Percentiles rank a stretch among this genome's conserved stretches.
phyloP scores from a whole-genome alignment of 2,113 vertebrate genomes.

The Orcinus orca region DNA sequence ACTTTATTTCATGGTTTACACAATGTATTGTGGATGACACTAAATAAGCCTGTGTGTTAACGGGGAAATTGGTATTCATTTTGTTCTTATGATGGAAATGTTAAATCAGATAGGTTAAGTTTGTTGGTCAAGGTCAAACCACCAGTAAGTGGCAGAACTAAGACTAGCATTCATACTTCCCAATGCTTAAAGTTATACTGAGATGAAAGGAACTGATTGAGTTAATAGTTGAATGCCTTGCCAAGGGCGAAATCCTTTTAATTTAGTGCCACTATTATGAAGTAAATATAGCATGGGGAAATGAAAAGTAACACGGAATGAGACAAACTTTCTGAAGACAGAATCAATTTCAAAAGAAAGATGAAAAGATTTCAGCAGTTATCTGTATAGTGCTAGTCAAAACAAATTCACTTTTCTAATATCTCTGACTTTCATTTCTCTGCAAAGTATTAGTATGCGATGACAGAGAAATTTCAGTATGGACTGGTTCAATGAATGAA shows the following conservation, averaged over 20 bases:
- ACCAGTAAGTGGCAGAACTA: neutral
- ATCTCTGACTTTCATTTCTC: neutral
- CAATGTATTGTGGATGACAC: neutral
- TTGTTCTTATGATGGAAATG: neutral
- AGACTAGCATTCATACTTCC: neutral
- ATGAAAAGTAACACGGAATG: neutral
- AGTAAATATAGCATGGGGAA: neutral
- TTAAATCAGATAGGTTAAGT: neutral
- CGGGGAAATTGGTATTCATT: neutral
- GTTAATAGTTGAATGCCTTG: slow-evolving; percentile 18
- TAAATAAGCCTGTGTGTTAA: neutral
- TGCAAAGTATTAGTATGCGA: neutral
- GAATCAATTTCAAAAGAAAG: neutral
- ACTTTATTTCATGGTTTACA: neutral
- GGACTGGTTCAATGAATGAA: neutral
- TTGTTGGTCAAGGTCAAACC: neutral
- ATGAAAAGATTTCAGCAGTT: neutral
- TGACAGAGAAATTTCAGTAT: neutral
- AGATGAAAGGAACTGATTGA: neutral
- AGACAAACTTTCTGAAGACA: neutral
- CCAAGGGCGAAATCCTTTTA: neutral
- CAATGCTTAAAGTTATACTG: neutral
- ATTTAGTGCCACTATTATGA: neutral
- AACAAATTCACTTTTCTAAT: neutral
- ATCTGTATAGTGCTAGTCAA: neutral